phyloP scores from a whole-genome alignment of 2,113 vertebrate genomes.

The Lasiurus borealis region DNA sequence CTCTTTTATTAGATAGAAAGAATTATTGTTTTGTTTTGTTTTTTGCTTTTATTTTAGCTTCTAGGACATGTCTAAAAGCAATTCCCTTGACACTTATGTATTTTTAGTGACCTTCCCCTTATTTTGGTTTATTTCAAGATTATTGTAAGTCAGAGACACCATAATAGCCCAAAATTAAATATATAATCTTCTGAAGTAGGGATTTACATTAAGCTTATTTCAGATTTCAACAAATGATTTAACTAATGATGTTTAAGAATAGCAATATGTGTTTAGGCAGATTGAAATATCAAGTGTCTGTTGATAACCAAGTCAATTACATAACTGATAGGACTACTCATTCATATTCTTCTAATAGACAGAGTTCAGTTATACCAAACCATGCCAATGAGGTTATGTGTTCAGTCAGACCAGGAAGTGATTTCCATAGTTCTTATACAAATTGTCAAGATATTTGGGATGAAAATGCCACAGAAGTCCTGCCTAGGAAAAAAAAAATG shows the following conservation, averaged over 20 bases:
- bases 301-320: neutral
- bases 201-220: conserved; percentile 45
- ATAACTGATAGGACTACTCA: neutral
- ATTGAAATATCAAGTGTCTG: neutral
- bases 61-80: neutral
- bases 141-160: conserved; percentile 23
- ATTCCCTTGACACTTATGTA: neutral
- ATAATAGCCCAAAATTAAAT: neutral
- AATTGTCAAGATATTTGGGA: neutral
- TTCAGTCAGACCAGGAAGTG: neutral
- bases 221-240: neutral
- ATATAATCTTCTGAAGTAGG: neutral
- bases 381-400: neutral
- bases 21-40: too few relatives aligned
- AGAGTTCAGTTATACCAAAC: neutral
- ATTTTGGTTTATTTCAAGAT: conserved; percentile 5
- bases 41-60: neutral
- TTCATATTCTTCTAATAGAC: neutral
- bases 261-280: neutral
- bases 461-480: neutral
- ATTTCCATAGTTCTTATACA: neutral
- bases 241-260: neutral
- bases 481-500: conserved; percentile 45
- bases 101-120: neutral
- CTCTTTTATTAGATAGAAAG: too few relatives aligned